Conservation (phyloP, 2,888 invertebrate species). For the Lycaena phlaeas region DNA sequence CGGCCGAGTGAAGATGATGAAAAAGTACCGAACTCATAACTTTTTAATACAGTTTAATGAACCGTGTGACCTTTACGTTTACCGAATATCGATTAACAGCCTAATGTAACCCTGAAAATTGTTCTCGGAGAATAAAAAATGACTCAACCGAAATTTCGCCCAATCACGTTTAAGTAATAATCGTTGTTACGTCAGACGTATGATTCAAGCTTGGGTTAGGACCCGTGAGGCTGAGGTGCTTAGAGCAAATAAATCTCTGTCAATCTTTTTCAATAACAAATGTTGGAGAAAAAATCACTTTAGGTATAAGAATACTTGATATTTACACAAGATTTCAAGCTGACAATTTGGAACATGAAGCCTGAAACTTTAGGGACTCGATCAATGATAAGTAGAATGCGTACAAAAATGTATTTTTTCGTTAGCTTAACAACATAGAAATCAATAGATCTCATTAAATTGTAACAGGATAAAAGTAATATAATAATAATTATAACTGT, state of each 20-base stretch:
- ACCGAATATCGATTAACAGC: not conserved
- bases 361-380: too few species aligned
- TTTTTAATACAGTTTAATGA: too few species aligned
- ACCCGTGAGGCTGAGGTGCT: not conserved
- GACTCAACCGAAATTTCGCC: conserved; percentile 25
- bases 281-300: not conserved
- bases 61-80: not conserved
- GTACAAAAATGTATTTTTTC: too few species aligned
- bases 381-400: too few species aligned
- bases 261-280: conserved; percentile 3
- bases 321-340: not conserved
- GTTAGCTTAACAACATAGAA: too few species aligned
- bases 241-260: conserved; percentile 6
- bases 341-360: too few species aligned
- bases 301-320: not conserved
- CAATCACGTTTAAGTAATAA: conserved; percentile 40
- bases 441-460: too few species aligned
- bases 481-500: too few species aligned
- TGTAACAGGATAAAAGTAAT: too few species aligned
- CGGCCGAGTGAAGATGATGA: too few species aligned
- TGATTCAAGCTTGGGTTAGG: conserved; percentile 31
- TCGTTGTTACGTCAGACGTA: conserved; percentile 27
- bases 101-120: not conserved
- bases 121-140: conserved; percentile 5
- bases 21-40: too few species aligned